phyloP scores from a whole-genome alignment of 2,113 vertebrate species.

The Microtus montanus region DNA sequence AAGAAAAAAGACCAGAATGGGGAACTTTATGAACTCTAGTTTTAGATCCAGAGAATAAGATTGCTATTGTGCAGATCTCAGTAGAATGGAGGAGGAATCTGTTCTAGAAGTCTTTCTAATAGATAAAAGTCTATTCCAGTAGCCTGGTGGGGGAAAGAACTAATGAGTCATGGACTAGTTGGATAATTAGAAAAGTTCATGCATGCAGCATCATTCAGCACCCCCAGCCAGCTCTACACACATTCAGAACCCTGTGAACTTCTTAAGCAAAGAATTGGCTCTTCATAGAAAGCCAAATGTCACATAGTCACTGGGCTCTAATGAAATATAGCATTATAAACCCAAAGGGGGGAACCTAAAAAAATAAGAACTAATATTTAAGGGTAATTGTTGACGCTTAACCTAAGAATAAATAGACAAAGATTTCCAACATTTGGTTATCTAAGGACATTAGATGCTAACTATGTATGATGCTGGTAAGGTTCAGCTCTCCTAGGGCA shows the following conservation, averaged over 20 bases:
- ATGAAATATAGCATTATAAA: slow-evolving; percentile 7
- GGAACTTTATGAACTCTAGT: background rate
- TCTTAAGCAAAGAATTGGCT: background rate
- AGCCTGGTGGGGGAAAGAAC: background rate
- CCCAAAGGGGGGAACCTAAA: background rate
- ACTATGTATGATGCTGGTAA: background rate
- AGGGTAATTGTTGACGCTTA: background rate
- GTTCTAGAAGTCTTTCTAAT: background rate
- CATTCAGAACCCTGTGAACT: background rate
- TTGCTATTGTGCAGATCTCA: background rate
- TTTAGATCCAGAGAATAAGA: background rate
- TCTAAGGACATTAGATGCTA: background rate
- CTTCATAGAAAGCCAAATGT: background rate
- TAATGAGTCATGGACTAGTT: background rate
- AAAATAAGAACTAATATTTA: background rate
- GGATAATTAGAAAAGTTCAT: background rate
- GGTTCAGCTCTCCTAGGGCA: background rate
- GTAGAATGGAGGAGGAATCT: background rate
- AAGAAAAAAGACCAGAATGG: background rate
- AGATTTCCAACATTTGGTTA: background rate
- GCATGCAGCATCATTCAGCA: background rate
- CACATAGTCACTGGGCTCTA: background rate
- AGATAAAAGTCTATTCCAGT: background rate
- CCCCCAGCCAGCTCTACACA: background rate
- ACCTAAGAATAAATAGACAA: background rate